Percentiles rank a stretch among this genome's conserved stretches.
Conservation (phyloP, 2,797 vertebrate species). For the Sitta carolinensis region DNA sequence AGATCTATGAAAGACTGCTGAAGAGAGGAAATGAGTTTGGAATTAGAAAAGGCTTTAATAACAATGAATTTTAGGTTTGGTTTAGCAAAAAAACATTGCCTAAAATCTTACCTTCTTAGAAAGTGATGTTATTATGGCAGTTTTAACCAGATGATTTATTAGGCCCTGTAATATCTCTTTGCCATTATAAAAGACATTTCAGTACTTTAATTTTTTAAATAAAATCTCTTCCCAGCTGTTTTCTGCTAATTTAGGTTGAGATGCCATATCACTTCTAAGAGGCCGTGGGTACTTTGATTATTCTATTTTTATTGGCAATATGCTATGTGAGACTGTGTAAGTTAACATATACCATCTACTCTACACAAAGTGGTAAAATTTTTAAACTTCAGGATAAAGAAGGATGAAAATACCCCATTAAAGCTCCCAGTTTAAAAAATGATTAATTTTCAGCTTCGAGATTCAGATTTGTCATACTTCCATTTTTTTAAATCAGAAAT, state of each 20-base stretch:
- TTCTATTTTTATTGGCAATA: background rate
- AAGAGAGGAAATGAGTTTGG: background rate
- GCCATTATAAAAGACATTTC: background rate
- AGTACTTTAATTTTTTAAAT: background rate
- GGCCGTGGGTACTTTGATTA: background rate
- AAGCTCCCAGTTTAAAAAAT: background rate
- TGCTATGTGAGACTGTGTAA: background rate
- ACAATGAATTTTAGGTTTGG: background rate
- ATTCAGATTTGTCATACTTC: background rate
- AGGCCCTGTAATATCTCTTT: background rate
- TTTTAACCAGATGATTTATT: background rate
- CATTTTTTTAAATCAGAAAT: background rate
- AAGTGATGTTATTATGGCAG: background rate
- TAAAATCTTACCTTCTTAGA: background rate
- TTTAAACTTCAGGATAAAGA: background rate
- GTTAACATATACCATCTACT: background rate
- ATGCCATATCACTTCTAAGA: background rate
- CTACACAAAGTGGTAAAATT: background rate
- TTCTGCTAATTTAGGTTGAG: background rate
- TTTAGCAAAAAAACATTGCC: background rate
- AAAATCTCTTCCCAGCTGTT: background rate
- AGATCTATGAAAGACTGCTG: background rate
- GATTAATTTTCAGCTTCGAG: background rate
- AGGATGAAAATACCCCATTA: background rate
- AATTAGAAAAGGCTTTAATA: background rate